Conservation (phyloP, 2,113 vertebrate species). For the Nycticryphes semicollaris region DNA sequence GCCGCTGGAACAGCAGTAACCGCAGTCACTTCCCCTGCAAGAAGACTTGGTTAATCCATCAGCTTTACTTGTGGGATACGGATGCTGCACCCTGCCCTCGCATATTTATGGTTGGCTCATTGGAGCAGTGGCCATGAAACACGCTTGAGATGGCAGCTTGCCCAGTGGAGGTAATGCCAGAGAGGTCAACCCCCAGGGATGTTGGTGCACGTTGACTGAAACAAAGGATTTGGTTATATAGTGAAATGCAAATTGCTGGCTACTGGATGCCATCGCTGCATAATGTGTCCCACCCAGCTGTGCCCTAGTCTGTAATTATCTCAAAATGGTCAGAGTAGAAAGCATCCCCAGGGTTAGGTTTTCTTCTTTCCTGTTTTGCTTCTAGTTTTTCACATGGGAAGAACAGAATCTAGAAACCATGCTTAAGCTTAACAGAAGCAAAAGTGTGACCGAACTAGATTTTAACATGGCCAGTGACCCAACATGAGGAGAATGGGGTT, state of each 20-base stretch:
- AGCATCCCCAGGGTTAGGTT: not conserved
- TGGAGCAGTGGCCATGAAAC: not conserved
- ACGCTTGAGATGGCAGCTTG: not conserved
- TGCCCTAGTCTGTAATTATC: not conserved
- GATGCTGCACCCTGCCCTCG: not conserved
- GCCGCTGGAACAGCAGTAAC: not conserved
- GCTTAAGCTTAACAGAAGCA: not conserved
- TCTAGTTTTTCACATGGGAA: not conserved
- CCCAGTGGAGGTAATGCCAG: not conserved
- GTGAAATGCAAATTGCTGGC: not conserved
- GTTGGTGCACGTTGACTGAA: not conserved
- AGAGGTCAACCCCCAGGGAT: not conserved
- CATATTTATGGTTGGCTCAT: not conserved
- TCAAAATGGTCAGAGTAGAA: not conserved
- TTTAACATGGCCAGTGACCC: not conserved
- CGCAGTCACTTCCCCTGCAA: not conserved
- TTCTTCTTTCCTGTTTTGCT: not conserved
- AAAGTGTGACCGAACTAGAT: not conserved
- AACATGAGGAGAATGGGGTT: not conserved
- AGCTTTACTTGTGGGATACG: not conserved
- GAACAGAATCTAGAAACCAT: not conserved
- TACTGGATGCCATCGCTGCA: not conserved
- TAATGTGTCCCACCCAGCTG: not conserved
- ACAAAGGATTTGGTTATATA: not conserved
- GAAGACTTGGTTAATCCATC: not conserved